Conservation (phyloP, 2,888 invertebrate species). For the Temnothorax ravouxi region DNA sequence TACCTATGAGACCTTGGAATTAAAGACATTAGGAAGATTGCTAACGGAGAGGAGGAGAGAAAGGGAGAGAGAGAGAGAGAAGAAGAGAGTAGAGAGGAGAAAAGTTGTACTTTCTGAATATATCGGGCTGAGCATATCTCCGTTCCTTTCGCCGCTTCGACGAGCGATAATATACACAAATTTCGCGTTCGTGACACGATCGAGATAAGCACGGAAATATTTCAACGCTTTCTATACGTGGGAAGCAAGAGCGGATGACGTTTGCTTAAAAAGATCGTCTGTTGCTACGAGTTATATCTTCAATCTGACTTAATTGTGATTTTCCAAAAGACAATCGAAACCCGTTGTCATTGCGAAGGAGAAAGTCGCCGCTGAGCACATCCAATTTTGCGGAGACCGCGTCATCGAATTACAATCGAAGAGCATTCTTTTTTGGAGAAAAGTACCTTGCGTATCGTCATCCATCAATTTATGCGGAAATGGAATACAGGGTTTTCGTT, state of each 20-base stretch:
- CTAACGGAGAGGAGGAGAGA: neutral
- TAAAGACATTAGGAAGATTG: neutral
- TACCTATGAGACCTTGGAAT: constrained; percentile 5
- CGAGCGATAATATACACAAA: neutral
- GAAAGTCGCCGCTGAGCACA: constrained; percentile 16
- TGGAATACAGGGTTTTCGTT: neutral
- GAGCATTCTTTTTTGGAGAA: neutral
- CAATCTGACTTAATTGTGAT: neutral
- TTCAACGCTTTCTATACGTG: neutral
- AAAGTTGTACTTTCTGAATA: neutral
- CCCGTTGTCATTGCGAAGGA: constrained; percentile 21
- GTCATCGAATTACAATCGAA: constrained; percentile 12
- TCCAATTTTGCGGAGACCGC: neutral
- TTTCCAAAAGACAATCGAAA: constrained; percentile 11
- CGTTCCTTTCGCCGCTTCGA: neutral
- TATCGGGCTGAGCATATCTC: neutral
- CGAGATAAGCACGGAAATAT: neutral
- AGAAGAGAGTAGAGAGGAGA: neutral
- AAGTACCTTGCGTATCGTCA: neutral
- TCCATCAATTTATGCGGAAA: neutral
- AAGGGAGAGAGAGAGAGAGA: neutral
- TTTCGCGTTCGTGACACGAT: neutral
- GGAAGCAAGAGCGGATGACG: neutral
- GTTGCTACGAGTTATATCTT: neutral
- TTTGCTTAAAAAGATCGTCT: neutral